Evolutionary conservation across 2,888 invertebrate species (phyloP), one percentile per base, ranked within the genome.

Genomic region (Argyra leucocephala): DNA sequence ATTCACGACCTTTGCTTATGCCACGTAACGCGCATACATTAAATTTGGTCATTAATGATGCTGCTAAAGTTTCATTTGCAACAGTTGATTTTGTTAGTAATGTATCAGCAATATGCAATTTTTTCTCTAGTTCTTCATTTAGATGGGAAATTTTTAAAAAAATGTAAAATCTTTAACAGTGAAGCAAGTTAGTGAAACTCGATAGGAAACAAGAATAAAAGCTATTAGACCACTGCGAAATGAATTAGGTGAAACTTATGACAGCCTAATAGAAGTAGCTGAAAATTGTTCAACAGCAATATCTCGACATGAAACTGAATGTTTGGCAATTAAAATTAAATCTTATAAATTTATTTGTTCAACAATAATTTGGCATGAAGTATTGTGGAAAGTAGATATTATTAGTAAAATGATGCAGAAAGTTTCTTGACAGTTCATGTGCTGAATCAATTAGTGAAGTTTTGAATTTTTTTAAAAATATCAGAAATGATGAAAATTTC

Each of bases 91-190:
- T 62, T 23, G 37, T 62, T 23, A 31, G 31, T 48, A 62, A n/a
- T n/a, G 62, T 62, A 31, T 31, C 68, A 62, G 31, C 65, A 58
- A 22, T 69, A n/a, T 69, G 67, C 24, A 65, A 48, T 61, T 62
- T 62, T 31, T 36, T 62, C 22, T 62, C 62, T 26, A 37, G 62
- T 62, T 37, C 62, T n/a, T 18, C 62, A 36, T n/a, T n/a, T 48
- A 62, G 62, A 37, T 62, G 62, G 62, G 10, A 48, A 24, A 48
- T 37, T 48, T 62, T 22, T 9, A 62, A 62, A 62, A 37, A 37
- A 36, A 62, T 36, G 37, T 37, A 36, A 21, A 18, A 22, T 22
- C 21, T 37, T 31, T 62, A 21, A 62, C 62, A 21, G 22, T 37
- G 6, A 62, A 62, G 31, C 62, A 26, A 60, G 63, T 66, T 37